phyloP scores from a whole-genome alignment of 2,888 invertebrate species.

The Periphyllus acericola region DNA sequence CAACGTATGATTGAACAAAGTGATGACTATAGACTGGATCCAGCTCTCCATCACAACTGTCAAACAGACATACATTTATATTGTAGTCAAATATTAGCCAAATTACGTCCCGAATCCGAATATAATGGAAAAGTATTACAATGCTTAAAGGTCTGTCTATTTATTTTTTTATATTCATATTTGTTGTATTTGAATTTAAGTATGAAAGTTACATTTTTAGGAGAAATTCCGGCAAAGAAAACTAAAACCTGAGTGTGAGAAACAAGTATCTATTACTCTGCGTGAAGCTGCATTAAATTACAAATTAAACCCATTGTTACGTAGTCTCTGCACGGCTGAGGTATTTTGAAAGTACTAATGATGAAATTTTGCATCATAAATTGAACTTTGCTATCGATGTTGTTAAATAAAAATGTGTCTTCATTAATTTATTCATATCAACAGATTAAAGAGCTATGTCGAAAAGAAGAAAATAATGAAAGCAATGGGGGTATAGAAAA shows the following conservation, averaged over 20 bases:
- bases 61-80: constrained; percentile 82
- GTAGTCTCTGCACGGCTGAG: constrained; percentile 79
- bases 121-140: constrained; percentile 85
- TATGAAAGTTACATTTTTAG: constrained; percentile 62
- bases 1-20: constrained; percentile 91
- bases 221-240: constrained; percentile 80
- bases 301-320: constrained; percentile 86
- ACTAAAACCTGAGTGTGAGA: constrained; percentile 80
- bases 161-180: neutral
- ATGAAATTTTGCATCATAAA: neutral
- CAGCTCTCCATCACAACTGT: constrained; percentile 83
- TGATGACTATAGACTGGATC: constrained; percentile 89
- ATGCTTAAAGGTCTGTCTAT: constrained; percentile 76
- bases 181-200: constrained; percentile 8
- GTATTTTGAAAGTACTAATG: constrained; percentile 66
- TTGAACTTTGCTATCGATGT: too few species aligned
- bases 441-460: constrained; percentile 69
- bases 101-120: constrained; percentile 73
- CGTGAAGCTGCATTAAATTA: constrained; percentile 91
- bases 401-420: neutral
- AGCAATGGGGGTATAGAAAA: constrained; percentile 68
- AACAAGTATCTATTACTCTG: constrained; percentile 83
- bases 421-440: constrained; percentile 26
- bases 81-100: constrained; percentile 71
- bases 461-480: constrained; percentile 70